A percentile compares a stretch with the other conserved stretches of the same genome.
Evolutionary conservation across 2,888 invertebrate genomes (phyloP).

Genomic region (Nemotelus pantherinus): DNA sequence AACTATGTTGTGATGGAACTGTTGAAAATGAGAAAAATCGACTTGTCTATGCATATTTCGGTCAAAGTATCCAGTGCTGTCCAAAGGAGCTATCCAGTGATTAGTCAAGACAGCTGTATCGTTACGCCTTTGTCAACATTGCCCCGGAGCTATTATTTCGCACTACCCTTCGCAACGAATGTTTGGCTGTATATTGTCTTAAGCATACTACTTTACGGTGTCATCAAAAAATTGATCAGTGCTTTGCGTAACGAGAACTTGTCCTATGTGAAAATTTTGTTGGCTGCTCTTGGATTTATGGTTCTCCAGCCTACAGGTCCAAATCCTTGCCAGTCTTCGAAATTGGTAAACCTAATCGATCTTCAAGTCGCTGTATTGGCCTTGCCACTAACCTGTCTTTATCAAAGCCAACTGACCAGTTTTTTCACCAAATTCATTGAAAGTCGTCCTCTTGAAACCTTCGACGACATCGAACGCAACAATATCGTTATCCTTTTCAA

Average conservation of each 20-base stretch:
- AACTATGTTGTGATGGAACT: neutral
- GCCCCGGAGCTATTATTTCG: neutral
- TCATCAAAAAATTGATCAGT: too few relatives aligned
- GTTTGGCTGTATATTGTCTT: neutral
- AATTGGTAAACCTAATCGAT: neutral
- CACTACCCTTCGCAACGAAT: neutral
- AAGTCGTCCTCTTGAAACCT: neutral
- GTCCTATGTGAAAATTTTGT: neutral
- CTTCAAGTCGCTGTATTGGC: neutral
- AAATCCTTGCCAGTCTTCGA: neutral
- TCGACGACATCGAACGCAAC: neutral
- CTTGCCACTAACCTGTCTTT: neutral
- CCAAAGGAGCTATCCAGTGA: neutral
- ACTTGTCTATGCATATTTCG: conserved; percentile 10
- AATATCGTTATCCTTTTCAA: conserved; percentile 1
- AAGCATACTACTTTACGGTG: too few relatives aligned
- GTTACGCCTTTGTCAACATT: neutral
- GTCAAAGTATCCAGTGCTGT: neutral
- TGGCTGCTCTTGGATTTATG: neutral
- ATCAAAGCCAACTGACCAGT: conserved; percentile 20
- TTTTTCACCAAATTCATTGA: conserved; percentile 14
- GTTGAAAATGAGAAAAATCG: neutral
- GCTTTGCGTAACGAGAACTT: too few relatives aligned
- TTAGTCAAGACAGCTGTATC: conserved; percentile 2
- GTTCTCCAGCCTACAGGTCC: neutral